These are phyloP conservation scores for Machimus atricapillus DNA, from an alignment of 2,888 invertebrate species.

Conservation along the genomic window DNA sequence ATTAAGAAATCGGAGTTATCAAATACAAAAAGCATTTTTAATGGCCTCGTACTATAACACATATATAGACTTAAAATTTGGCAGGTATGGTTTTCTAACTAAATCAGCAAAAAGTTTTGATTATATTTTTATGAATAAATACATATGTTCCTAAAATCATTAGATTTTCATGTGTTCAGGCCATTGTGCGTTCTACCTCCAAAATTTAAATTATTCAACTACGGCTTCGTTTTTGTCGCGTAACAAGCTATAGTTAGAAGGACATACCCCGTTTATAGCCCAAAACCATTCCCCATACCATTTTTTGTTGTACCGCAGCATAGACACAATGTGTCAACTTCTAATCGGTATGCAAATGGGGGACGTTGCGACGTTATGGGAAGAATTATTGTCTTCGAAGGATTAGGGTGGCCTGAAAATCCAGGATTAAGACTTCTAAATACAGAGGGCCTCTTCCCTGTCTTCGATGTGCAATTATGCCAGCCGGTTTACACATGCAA, in stretches of 20 bases:
- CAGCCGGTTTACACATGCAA: not conserved
- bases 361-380: not conserved
- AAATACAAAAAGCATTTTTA: no score
- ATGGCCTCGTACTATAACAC: no score
- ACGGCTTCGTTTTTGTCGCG: no score
- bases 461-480: not conserved
- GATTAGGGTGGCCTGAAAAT: not conserved
- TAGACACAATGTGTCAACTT: not conserved
- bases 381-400: not conserved
- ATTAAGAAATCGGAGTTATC: no score
- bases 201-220: no score
- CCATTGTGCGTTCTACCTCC: no score
- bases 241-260: not conserved
- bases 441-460: not conserved
- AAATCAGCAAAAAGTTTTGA: no score
- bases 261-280: not conserved
- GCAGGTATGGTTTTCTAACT: no score
- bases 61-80: no score
- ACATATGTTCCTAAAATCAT: no score
- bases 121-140: no score
- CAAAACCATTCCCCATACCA: not conserved
- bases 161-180: no score
- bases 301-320: not conserved
- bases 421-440: not conserved
- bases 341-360: not conserved